Conservation (phyloP, 1,140 invertebrate genomes). For the Drosophila bocqueti region DNA sequence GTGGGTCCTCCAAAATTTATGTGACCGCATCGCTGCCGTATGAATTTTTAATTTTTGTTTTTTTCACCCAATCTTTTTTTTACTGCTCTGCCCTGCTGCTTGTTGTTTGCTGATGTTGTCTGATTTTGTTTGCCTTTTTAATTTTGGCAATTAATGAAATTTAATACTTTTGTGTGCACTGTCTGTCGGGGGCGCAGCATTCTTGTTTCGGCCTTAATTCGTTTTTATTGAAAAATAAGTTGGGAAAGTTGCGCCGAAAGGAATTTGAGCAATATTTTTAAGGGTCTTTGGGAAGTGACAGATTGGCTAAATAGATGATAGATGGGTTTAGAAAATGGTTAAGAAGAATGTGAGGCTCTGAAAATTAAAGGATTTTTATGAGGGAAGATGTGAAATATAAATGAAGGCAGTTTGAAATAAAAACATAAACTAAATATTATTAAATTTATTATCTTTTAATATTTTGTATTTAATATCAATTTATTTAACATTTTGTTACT, state of each 20-base stretch:
- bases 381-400: not conserved
- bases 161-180: slow-evolving; percentile 78
- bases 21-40: slow-evolving; percentile 79
- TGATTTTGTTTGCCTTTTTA: slow-evolving; percentile 46
- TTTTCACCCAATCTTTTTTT: slow-evolving; percentile 48
- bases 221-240: slow-evolving; percentile 30
- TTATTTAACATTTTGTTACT: not conserved
- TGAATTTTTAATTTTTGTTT: slow-evolving; percentile 80
- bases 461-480: not conserved
- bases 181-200: slow-evolving; percentile 34
- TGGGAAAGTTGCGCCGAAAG: slow-evolving; percentile 33
- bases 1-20: slow-evolving; percentile 66
- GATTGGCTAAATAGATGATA: slow-evolving; percentile 24
- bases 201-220: slow-evolving; percentile 11
- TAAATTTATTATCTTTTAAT: not conserved
- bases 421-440: too few relatives aligned
- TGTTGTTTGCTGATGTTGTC: slow-evolving; percentile 16
- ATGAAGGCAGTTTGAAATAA: not conserved
- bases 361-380: not conserved
- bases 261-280: slow-evolving; percentile 12
- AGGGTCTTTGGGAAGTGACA: slow-evolving; percentile 12
- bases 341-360: slow-evolving; percentile 1
- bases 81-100: slow-evolving; percentile 7
- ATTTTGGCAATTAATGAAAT: slow-evolving; percentile 81
- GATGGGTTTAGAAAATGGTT: slow-evolving; percentile 10